Conservation (phyloP, 2,113 vertebrate species). For the Chelonoidis abingdonii region DNA sequence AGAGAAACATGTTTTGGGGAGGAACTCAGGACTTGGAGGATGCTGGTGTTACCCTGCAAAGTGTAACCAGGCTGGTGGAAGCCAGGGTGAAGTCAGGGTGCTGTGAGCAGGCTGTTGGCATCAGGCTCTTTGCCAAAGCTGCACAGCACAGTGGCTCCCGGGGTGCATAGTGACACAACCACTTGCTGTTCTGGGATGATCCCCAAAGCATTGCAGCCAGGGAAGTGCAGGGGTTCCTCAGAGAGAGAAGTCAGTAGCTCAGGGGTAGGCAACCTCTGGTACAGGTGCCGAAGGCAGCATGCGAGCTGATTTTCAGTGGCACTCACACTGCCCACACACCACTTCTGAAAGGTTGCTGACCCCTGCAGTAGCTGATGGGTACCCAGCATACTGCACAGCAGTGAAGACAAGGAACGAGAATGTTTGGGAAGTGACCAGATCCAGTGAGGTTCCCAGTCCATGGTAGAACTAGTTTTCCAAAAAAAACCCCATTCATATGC, state of each 20-base stretch:
- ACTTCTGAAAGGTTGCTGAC: too few relatives aligned
- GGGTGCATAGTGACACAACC: neutral
- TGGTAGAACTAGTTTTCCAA: neutral
- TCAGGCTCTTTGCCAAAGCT: neutral
- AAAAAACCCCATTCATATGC: neutral
- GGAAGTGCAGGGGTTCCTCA: neutral
- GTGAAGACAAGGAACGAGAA: neutral
- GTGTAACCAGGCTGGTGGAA: neutral
- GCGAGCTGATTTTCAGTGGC: too few relatives aligned
- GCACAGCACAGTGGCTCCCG: neutral
- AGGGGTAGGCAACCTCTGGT: too few relatives aligned
- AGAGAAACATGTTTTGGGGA: neutral
- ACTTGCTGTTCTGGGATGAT: neutral
- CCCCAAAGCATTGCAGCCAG: neutral
- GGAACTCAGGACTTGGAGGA: neutral
- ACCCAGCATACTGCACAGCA: neutral
- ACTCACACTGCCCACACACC: too few relatives aligned
- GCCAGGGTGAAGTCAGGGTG: too few relatives aligned
- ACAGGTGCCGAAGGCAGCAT: too few relatives aligned
- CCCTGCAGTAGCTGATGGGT: neutral
- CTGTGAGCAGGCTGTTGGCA: neutral
- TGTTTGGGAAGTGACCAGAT: neutral
- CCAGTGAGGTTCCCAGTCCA: neutral
- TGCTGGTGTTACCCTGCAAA: neutral
- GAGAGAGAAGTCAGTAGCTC: neutral